Evolutionary conservation across 2,797 vertebrate genomes (phyloP).

Genomic region (Xenentodon cancila): DNA sequence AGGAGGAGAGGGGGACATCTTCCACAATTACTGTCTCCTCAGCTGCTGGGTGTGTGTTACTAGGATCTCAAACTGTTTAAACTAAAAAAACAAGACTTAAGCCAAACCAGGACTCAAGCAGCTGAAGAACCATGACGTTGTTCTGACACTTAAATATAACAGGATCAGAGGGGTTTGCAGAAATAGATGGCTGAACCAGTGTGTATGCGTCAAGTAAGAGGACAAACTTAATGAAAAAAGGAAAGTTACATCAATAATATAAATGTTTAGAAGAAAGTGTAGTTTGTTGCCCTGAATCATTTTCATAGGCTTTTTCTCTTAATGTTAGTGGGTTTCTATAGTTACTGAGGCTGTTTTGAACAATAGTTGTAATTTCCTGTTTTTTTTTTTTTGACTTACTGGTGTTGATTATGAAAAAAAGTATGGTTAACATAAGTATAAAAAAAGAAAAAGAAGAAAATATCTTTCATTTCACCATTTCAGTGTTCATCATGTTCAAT

Average conservation of each 20-base stretch:
- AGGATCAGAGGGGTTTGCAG: slow-evolving; percentile 17
- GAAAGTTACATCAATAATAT: not conserved
- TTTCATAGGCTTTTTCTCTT: too few relatives aligned
- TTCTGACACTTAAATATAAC: slow-evolving; percentile 31
- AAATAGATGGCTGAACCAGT: not conserved
- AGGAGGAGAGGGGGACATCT: slow-evolving; percentile 21
- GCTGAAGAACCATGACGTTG: not conserved
- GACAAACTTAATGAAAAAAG: not conserved
- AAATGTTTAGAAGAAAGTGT: not conserved
- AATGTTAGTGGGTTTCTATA: too few relatives aligned
- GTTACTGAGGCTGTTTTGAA: too few relatives aligned
- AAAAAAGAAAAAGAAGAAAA: not conserved
- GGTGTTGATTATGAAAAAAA: too few relatives aligned
- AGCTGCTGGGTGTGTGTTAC: slow-evolving; percentile 10
- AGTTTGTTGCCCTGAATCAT: too few relatives aligned
- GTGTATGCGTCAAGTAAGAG: not conserved
- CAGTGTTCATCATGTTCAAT: slow-evolving; percentile 2
- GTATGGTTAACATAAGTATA: too few relatives aligned
- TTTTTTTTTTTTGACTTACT: too few relatives aligned
- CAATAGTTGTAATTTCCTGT: too few relatives aligned
- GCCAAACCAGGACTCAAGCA: slow-evolving; percentile 28
- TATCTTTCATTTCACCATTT: not conserved
- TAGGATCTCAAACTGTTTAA: slow-evolving; percentile 45
- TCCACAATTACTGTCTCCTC: slow-evolving; percentile 15
- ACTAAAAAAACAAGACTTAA: slow-evolving; percentile 35